These are phyloP conservation scores for Rissa tridactyla DNA, from an alignment of 2,113 vertebrate species.

Conservation along the genomic window DNA sequence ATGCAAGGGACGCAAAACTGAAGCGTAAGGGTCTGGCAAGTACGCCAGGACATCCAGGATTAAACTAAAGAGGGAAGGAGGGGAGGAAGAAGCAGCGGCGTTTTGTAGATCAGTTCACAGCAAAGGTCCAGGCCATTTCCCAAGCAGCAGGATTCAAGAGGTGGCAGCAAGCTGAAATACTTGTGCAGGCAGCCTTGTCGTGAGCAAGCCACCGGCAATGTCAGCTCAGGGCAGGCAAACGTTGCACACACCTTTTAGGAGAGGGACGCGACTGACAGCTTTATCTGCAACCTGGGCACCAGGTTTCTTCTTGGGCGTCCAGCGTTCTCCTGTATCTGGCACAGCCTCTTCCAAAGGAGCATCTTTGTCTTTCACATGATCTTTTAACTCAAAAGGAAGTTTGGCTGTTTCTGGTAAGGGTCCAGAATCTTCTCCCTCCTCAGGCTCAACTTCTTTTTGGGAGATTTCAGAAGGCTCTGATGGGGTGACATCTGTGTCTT, in stretches of 20 bases:
- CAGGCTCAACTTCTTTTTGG: conserved; percentile 36
- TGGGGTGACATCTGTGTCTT: neutral
- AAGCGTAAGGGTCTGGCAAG: neutral
- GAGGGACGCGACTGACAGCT: conserved; percentile 65
- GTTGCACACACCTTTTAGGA: conserved; percentile 77
- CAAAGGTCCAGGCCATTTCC: neutral
- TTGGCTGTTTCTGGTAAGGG: neutral
- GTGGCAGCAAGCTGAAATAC: conserved; percentile 33
- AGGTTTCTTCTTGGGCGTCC: conserved; percentile 6
- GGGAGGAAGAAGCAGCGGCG: neutral
- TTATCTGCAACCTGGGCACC: conserved; percentile 8
- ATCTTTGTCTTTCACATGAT: neutral
- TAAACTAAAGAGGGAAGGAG: neutral
- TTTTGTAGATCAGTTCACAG: neutral
- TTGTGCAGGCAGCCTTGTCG: neutral
- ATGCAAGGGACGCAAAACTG: conserved; percentile 54
- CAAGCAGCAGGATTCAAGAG: conserved; percentile 37
- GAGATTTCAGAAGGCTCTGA: conserved; percentile 18
- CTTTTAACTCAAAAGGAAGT: neutral
- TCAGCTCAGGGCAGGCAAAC: neutral
- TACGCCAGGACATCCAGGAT: neutral
- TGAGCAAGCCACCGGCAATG: neutral
- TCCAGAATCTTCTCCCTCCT: neutral
- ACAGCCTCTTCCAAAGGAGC: neutral
- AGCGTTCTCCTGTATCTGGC: neutral